Evolutionary conservation across 1,140 invertebrate species (phyloP).

Genomic region (Batillaria attramentaria): DNA sequence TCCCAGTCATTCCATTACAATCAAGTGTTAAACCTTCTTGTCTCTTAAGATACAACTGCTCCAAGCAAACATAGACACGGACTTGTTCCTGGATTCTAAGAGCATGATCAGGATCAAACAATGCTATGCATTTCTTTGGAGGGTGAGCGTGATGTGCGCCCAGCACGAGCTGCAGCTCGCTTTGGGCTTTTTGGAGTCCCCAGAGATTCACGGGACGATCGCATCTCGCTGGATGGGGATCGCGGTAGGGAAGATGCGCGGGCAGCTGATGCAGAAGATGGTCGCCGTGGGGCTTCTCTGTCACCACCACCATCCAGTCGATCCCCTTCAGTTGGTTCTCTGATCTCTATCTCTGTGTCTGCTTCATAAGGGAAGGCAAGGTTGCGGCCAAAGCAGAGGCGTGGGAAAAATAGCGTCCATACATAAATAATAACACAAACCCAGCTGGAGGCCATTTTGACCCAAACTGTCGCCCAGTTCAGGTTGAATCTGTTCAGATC

Average conservation of each 20-base stretch:
- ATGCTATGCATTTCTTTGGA: constrained; percentile 22
- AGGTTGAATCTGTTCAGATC: constrained; percentile 65
- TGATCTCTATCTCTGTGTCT: constrained; percentile 1
- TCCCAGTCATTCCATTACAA: too few relatives aligned
- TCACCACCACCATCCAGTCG: constrained; percentile 27
- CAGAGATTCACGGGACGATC: constrained; percentile 1
- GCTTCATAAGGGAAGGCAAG: constrained; percentile 74
- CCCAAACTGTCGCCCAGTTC: constrained; percentile 89
- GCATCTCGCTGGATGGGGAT: background rate
- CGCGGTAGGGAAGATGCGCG: constrained; percentile 1
- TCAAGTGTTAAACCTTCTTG: too few relatives aligned
- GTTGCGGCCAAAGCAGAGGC: constrained; percentile 89
- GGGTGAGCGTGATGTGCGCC: constrained; percentile 17
- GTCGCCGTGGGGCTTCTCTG: background rate
- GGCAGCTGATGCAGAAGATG: constrained; percentile 12
- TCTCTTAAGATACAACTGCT: too few relatives aligned
- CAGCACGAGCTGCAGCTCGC: background rate
- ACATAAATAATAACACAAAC: constrained; percentile 90
- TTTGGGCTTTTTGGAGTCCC: background rate
- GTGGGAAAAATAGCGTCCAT: constrained; percentile 85
- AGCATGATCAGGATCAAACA: background rate
- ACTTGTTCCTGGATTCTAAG: background rate
- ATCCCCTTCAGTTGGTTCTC: constrained; percentile 32
- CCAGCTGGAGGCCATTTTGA: constrained; percentile 98
- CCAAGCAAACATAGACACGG: too few relatives aligned